Percentiles rank a stretch among this genome's conserved stretches.
Evolutionary conservation across 2,797 vertebrate species (phyloP).

Genomic region (Podarcis lilfordi): DNA sequence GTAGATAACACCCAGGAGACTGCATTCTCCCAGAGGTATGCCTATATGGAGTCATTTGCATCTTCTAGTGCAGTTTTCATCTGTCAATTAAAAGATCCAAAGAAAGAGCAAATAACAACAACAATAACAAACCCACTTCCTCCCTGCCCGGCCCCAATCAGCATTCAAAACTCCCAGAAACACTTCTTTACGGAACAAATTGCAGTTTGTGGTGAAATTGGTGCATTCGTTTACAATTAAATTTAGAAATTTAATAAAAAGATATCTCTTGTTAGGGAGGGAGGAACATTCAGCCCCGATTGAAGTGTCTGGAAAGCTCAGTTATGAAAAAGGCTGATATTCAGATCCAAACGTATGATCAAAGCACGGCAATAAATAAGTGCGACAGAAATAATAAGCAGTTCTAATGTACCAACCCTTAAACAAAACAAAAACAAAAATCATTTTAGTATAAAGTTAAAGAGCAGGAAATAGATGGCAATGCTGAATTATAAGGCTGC

Average conservation of each 20-base stretch:
- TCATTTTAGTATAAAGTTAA: conserved; percentile 12
- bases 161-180: not conserved
- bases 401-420: conserved; percentile 24
- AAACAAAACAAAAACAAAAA: not conserved
- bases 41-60: conserved; percentile 13
- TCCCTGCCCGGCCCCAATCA: not conserved
- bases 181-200: conserved; percentile 1
- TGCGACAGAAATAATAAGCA: not conserved
- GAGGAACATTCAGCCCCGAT: not conserved
- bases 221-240: conserved; percentile 23
- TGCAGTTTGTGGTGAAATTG: not conserved
- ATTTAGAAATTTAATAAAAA: conserved; percentile 10
- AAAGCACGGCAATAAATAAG: conserved; percentile 12
- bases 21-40: not conserved
- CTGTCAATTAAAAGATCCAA: not conserved
- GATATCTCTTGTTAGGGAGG: not conserved
- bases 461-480: conserved; percentile 11
- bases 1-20: not conserved
- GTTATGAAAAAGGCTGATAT: conserved; percentile 22
- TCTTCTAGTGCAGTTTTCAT: not conserved
- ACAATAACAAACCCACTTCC: not conserved
- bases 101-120: not conserved
- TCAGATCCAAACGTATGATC: conserved; percentile 17
- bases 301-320: conserved; percentile 6
- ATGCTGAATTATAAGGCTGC: conserved; percentile 21